Base-by-base conservation (phyloP, 2,888 invertebrate genomes). In the Actias luna region DNA sequence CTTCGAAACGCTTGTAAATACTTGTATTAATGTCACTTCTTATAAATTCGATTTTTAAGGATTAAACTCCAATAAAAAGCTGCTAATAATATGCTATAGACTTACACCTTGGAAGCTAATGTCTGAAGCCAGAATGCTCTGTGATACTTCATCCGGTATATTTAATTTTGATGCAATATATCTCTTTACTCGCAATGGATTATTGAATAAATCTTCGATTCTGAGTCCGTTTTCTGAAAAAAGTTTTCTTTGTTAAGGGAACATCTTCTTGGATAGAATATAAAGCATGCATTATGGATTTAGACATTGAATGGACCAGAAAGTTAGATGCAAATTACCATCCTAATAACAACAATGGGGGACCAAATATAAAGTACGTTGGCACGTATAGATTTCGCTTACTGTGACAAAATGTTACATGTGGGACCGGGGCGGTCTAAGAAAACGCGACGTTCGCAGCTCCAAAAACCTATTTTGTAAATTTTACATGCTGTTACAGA, bases 71-170 rank as follows among this genome's bases (percentile, higher is more conserved):
- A n/a, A 42, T 42, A n/a, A n/a, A 42, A 42, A n/a, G 1, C 5
- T 42, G n/a, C n/a, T n/a, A n/a, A n/a, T 18, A n/a, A 42, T 18
- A 59, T 58, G 5, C 57, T 62, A 62, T 62, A 67, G 71, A 89
- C 94, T 91, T 82, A 94, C 94, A 66, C 93, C 93, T 83, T 89
- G 84, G 4, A 94, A 83, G 70, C 86, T 91, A 12, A 94, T 78
- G 12, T 92, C 85, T 0, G 93, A 85, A 36, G 82, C 72, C 79
- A 94, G 85, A 22, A 94, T 63, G 60, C 84, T 87, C 29, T 89
- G 82, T 1, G 88, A 77, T 16, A 90, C 82, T 16, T 85, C 82
- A 14, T 82, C 78, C 0, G 79, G 70, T 1, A 93, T 68, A 10
- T 82, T 72, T 59, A 94, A 73, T 60, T 85, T 82, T 1, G 79